Percentiles rank a stretch among this genome's conserved stretches.
Conservation (phyloP, 2,888 invertebrate species). For the Nomada goodeniana region DNA sequence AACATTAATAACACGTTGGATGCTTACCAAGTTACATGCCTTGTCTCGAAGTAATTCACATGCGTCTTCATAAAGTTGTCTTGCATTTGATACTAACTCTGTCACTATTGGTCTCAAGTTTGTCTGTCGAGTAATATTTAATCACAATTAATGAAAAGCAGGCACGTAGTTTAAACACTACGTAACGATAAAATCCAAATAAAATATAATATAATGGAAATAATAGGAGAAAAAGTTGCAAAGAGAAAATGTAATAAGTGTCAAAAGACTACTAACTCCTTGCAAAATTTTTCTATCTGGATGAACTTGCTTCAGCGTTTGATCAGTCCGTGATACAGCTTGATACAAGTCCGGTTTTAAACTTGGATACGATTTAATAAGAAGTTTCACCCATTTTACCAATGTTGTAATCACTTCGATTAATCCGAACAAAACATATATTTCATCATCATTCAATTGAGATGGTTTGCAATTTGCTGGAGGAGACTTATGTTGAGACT, state of each 20-base stretch:
- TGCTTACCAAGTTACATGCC: conserved; percentile 86
- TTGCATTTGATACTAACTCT: conserved; percentile 88
- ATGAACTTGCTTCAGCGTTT: conserved; percentile 90
- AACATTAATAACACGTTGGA: not conserved
- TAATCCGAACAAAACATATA: conserved; percentile 89
- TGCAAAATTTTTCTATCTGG: conserved; percentile 93
- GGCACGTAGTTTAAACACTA: not conserved
- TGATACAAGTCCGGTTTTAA: conserved; percentile 91
- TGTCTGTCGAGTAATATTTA: conserved; percentile 83
- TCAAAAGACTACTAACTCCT: conserved; percentile 85
- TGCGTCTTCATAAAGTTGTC: conserved; percentile 90
- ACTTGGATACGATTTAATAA: conserved; percentile 89
- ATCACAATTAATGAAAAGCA: conserved; percentile 13
- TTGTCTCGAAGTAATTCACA: conserved; percentile 89
- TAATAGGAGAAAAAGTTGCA: not conserved
- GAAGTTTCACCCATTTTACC: conserved; percentile 92
- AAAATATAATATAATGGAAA: not conserved
- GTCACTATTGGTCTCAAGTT: conserved; percentile 91
- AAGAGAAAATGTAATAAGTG: not conserved
- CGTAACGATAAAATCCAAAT: not conserved
- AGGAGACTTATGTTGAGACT: conserved; percentile 69
- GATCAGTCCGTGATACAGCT: conserved; percentile 90
- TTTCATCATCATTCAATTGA: conserved; percentile 88
- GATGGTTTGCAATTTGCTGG: conserved; percentile 86
- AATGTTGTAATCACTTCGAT: conserved; percentile 93